phyloP scores from a whole-genome alignment of 2,113 vertebrate species.

The Abramis brama region DNA sequence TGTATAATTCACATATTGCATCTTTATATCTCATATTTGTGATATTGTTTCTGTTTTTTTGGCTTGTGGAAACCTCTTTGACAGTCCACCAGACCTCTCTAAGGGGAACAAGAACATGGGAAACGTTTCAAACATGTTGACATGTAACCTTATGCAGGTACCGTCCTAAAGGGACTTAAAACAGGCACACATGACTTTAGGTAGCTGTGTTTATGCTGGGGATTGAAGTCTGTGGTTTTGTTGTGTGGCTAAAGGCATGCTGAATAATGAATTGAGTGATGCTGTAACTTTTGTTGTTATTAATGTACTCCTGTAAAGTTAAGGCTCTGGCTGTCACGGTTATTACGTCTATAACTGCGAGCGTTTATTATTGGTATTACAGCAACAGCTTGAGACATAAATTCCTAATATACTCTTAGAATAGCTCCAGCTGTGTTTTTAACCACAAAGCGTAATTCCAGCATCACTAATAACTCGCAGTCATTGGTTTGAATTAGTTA shows the following conservation, averaged over 20 bases:
- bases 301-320: slow-evolving; percentile 20
- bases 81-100: not conserved
- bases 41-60: not conserved
- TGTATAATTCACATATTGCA: not conserved
- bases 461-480: slow-evolving; percentile 39
- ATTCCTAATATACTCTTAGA: slow-evolving; percentile 30
- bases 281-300: slow-evolving; percentile 11
- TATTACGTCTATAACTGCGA: slow-evolving; percentile 22
- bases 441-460: slow-evolving; percentile 31
- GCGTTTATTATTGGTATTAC: slow-evolving; percentile 21
- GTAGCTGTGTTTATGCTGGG: not conserved
- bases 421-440: slow-evolving; percentile 34
- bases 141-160: not conserved
- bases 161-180: not conserved
- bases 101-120: not conserved
- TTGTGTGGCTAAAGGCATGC: not conserved
- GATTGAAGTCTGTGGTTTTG: not conserved
- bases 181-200: not conserved
- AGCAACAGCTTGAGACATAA: slow-evolving; percentile 34
- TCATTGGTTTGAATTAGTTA: slow-evolving; percentile 37
- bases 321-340: slow-evolving; percentile 14
- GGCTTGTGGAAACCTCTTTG: not conserved
- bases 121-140: slow-evolving; percentile 20
- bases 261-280: slow-evolving; percentile 3
- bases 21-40: not conserved